A percentile compares a stretch with the other conserved stretches of the same genome.
These are phyloP conservation scores for Nomada goodeniana DNA, from an alignment of 2,888 invertebrate genomes.

Conservation along the genomic window DNA sequence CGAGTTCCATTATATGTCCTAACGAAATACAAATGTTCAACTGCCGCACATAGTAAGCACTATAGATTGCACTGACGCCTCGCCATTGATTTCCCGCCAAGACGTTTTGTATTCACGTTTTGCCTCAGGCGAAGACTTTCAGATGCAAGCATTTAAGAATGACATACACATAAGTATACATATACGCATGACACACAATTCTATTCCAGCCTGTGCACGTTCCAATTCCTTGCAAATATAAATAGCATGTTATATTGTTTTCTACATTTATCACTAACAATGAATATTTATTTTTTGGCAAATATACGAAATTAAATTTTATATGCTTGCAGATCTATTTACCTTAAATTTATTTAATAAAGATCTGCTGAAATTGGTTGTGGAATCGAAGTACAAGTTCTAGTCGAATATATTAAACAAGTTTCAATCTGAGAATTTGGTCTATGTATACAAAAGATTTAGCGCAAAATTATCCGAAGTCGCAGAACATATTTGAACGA, in stretches of 20 bases:
- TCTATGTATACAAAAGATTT: neutral
- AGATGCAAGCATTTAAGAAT: constrained; percentile 6
- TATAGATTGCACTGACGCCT: constrained; percentile 15
- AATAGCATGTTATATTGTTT: neutral
- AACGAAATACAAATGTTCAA: constrained; percentile 40
- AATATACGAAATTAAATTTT: neutral
- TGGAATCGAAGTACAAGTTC: no score
- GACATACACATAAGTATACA: neutral
- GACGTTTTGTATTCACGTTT: constrained; percentile 15
- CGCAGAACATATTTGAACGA: neutral
- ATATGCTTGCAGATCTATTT: no score
- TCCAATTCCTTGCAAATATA: neutral
- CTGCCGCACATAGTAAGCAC: constrained; percentile 2
- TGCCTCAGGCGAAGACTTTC: constrained; percentile 33
- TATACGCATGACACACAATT: neutral
- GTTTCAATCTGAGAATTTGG: neutral
- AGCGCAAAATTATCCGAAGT: neutral
- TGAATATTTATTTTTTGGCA: neutral
- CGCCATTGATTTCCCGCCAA: constrained; percentile 65
- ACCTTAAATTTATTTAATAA: no score
- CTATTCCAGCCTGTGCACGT: neutral
- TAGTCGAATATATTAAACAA: no score
- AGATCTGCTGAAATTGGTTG: no score
- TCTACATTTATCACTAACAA: neutral
- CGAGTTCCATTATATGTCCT: neutral